These are phyloP conservation scores for Neopipo cinnamomea DNA, from an alignment of 2,113 vertebrate genomes.

Conservation along the genomic window DNA sequence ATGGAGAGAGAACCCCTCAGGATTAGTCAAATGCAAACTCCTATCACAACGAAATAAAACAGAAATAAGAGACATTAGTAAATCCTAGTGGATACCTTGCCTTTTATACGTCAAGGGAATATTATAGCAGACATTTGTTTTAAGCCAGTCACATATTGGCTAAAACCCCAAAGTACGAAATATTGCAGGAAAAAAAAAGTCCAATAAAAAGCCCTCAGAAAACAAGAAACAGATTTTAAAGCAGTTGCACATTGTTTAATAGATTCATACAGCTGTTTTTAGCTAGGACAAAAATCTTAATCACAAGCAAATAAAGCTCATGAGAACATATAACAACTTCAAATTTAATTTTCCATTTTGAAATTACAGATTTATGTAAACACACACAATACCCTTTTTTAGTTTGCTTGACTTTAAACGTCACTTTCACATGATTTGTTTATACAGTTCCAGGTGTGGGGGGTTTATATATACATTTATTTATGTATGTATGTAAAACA, in stretches of 20 bases:
- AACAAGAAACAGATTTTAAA: constrained; percentile 39
- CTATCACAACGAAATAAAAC: neutral
- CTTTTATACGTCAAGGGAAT: neutral
- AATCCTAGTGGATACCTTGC: neutral
- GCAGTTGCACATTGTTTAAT: neutral
- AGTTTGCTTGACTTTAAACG: neutral
- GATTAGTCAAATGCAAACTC: neutral
- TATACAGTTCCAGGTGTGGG: neutral
- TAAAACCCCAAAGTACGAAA: constrained; percentile 12
- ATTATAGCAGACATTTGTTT: neutral
- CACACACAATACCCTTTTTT: neutral
- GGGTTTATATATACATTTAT: neutral
- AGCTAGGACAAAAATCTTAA: neutral
- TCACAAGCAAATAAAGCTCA: neutral
- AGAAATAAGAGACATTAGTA: neutral
- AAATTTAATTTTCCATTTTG: neutral
- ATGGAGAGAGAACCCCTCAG: neutral
- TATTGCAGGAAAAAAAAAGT: neutral
- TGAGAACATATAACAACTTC: neutral
- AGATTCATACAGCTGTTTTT: constrained; percentile 16
- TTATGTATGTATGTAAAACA: neutral
- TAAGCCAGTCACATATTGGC: neutral
- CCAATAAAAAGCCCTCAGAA: constrained; percentile 15
- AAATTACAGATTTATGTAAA: neutral
- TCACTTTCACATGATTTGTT: neutral